Evolutionary conservation across 35 echinoderm and acorn worm species (phyloP).

Genomic region (Lytechinus pictus): DNA sequence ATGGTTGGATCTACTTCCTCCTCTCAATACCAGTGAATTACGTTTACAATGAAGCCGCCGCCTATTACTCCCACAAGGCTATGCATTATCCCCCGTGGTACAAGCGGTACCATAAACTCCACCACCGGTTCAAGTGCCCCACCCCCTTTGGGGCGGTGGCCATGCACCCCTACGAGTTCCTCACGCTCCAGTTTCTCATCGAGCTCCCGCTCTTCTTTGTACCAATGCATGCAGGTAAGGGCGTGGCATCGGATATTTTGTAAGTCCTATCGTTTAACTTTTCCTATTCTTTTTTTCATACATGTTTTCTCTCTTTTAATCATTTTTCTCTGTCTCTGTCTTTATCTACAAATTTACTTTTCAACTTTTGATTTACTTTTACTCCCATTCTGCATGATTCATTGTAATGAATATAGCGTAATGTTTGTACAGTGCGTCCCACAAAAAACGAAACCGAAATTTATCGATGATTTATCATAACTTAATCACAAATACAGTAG

Average conservation of each 20-base stretch:
- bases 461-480: no score
- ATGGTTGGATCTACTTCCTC: slow-evolving; percentile 33
- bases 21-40: slow-evolving; percentile 47
- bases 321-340: neutral
- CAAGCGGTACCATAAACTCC: slow-evolving; percentile 48
- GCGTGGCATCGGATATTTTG: neutral
- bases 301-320: neutral
- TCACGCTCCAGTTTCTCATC: slow-evolving; percentile 33
- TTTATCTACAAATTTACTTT: neutral
- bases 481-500: no score
- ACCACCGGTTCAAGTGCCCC: slow-evolving; percentile 55
- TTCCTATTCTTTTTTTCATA: neutral
- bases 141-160: slow-evolving; percentile 43
- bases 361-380: no score
- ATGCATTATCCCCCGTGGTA: slow-evolving; percentile 33
- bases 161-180: slow-evolving; percentile 56
- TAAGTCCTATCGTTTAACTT: neutral
- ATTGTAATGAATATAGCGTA: no score
- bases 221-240: slow-evolving; percentile 54
- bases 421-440: no score
- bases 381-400: no score
- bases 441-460: no score
- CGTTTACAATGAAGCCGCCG: slow-evolving; percentile 40
- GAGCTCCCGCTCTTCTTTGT: slow-evolving; percentile 36
- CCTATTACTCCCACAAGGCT: slow-evolving; percentile 35